phyloP scores from a whole-genome alignment of 2,113 vertebrate species.

The Pavo muticus region DNA sequence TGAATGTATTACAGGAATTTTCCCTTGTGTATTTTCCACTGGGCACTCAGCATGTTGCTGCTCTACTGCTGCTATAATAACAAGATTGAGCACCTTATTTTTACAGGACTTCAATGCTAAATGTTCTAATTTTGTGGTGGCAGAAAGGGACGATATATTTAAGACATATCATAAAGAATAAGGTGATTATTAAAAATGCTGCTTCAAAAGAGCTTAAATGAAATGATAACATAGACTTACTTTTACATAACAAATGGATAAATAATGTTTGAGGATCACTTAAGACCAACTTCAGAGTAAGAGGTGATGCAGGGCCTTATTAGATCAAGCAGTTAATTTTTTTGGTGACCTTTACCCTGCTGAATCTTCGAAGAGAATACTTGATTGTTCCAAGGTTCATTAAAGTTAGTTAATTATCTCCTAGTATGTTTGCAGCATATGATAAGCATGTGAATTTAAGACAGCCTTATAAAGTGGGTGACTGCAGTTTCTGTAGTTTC shows the following conservation, averaged over 20 bases:
- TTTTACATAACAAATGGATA: background rate
- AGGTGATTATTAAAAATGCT: background rate
- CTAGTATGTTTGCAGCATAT: background rate
- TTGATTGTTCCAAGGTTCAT: background rate
- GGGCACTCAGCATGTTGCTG: background rate
- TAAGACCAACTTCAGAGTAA: background rate
- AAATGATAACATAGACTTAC: background rate
- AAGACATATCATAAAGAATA: background rate
- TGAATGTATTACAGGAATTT: background rate
- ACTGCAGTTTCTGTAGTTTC: background rate
- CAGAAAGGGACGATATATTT: background rate
- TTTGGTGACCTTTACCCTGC: background rate
- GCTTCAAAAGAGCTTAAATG: background rate
- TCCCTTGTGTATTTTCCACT: background rate
- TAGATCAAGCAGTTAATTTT: background rate
- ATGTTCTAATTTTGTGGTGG: background rate
- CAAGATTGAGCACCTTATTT: background rate
- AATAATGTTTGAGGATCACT: background rate
- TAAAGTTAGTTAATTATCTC: slow-evolving; percentile 43
- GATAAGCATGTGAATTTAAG: slow-evolving; percentile 8
- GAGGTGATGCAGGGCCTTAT: background rate
- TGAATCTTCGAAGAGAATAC: background rate
- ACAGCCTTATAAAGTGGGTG: background rate
- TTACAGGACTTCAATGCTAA: background rate
- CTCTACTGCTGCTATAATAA: background rate